Conservation (phyloP, 2,888 invertebrate species). For the Catocala sponsa region DNA sequence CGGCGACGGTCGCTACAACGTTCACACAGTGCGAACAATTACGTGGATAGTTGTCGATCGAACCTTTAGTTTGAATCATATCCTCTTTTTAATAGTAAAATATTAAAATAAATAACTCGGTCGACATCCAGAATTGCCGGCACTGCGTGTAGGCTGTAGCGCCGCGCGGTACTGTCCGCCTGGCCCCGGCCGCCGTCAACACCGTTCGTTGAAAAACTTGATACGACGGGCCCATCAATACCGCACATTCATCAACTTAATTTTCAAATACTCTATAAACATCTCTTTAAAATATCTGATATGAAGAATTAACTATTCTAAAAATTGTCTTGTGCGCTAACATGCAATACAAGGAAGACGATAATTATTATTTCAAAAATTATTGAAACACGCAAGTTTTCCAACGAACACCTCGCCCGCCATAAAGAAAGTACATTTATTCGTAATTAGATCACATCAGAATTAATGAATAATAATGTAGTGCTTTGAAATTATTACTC, state of each 20-base stretch:
- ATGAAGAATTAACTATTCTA: constrained; percentile 80
- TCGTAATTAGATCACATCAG: constrained; percentile 73
- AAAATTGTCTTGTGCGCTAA: constrained; percentile 80
- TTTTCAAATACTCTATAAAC: constrained; percentile 62
- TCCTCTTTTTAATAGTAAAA: constrained; percentile 3
- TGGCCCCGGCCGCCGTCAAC: constrained; percentile 27
- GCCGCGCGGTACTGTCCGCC: background rate
- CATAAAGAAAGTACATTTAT: constrained; percentile 65
- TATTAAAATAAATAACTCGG: constrained; percentile 28
- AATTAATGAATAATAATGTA: constrained; percentile 72
- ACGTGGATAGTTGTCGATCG: background rate
- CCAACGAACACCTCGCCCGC: constrained; percentile 69
- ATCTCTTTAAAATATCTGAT: constrained; percentile 77
- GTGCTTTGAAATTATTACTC: constrained; percentile 76
- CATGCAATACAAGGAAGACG: constrained; percentile 83
- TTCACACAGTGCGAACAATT: background rate
- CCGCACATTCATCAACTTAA: constrained; percentile 62
- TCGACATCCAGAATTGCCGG: constrained; percentile 17
- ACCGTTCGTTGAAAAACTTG: constrained; percentile 78
- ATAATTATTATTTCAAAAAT: constrained; percentile 64
- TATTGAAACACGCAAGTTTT: constrained; percentile 72
- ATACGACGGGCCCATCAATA: constrained; percentile 47
- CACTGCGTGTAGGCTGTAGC: background rate
- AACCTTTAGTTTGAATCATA: constrained; percentile 2
- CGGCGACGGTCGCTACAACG: constrained; percentile 12